phyloP scores from a whole-genome alignment of 2,113 vertebrate genomes.

The Scophthalmus maximus region DNA sequence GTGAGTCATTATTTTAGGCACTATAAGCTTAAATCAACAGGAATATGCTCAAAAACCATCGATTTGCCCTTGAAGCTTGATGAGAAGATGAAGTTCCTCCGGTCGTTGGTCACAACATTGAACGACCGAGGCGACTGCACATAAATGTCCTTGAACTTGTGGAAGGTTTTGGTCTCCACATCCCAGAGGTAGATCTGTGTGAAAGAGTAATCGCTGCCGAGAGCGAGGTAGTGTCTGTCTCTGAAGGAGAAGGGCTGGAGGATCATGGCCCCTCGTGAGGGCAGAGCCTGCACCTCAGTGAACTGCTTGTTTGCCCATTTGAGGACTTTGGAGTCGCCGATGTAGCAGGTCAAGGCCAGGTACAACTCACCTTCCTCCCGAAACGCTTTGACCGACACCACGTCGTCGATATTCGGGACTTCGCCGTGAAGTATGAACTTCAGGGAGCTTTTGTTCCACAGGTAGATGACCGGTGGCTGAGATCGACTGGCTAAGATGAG shows the following conservation, averaged over 20 bases:
- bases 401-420: conserved; percentile 92
- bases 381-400: conserved; percentile 94
- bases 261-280: conserved; percentile 94
- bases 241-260: conserved; percentile 94
- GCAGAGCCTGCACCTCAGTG: conserved; percentile 91
- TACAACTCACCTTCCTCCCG: conserved; percentile 86
- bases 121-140: conserved; percentile 96
- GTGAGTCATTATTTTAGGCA: not conserved
- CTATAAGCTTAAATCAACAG: conserved; percentile 94
- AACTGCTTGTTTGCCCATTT: conserved; percentile 93
- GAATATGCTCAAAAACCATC: conserved; percentile 94
- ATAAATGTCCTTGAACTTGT: conserved; percentile 95
- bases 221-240: conserved; percentile 90
- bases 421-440: conserved; percentile 91
- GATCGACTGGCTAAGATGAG: conserved; percentile 95
- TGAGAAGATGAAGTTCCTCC: conserved; percentile 95
- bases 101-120: conserved; percentile 89
- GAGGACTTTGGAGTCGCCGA: conserved; percentile 96
- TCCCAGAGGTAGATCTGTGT: conserved; percentile 98
- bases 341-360: conserved; percentile 93
- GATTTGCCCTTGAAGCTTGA: conserved; percentile 98
- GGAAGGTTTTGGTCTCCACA: conserved; percentile 87
- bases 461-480: conserved; percentile 92
- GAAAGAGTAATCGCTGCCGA: conserved; percentile 98
- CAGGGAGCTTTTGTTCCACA: conserved; percentile 93